phyloP scores from a whole-genome alignment of 2,797 vertebrate genomes.

The Gallinago solitaria region DNA sequence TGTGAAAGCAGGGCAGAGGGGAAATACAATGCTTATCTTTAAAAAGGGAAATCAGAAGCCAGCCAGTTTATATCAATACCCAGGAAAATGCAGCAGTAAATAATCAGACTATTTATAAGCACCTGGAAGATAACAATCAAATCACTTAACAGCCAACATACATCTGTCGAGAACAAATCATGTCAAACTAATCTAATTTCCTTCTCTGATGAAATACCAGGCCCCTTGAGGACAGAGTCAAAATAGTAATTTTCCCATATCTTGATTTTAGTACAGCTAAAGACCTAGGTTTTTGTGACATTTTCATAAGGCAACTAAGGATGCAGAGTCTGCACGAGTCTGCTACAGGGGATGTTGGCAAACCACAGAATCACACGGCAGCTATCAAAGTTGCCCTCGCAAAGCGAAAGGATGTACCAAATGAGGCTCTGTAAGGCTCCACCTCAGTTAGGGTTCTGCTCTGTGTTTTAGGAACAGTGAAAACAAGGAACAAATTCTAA shows the following conservation, averaged over 20 bases:
- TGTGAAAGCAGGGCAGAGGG: not conserved
- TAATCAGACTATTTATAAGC: conserved; percentile 2
- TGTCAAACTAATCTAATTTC: not conserved
- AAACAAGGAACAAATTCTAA: not conserved
- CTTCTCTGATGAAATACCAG: not conserved
- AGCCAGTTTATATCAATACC: not conserved
- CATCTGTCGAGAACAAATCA: not conserved
- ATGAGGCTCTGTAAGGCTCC: not conserved
- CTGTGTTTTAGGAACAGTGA: not conserved
- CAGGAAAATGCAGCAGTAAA: not conserved
- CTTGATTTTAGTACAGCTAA: not conserved
- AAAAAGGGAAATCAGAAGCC: not conserved
- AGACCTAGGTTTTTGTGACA: not conserved
- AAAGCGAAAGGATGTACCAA: not conserved
- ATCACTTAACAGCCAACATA: not conserved
- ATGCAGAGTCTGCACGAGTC: not conserved
- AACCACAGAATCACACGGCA: not conserved
- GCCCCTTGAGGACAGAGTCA: not conserved
- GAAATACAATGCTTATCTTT: not conserved
- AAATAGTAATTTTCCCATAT: not conserved
- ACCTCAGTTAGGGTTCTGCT: not conserved
- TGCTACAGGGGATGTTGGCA: not conserved
- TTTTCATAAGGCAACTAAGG: not conserved
- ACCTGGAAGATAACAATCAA: conserved; percentile 17
- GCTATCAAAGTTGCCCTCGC: not conserved